phyloP scores from a whole-genome alignment of 2,888 invertebrate genomes.

The Calliopum simillimum region DNA sequence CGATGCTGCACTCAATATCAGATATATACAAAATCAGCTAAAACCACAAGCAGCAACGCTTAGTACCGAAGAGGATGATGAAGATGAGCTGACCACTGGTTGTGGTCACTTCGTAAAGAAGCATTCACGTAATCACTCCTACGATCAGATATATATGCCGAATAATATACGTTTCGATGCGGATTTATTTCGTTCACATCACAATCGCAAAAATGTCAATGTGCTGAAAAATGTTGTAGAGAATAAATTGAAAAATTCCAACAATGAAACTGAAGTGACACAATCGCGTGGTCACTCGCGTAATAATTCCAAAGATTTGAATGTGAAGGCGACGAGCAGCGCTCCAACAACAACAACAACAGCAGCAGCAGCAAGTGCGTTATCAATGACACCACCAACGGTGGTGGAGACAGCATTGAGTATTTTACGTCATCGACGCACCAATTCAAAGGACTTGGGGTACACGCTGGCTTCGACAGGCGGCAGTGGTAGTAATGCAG shows the following conservation, averaged over 20 bases:
- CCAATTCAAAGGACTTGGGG: constrained; percentile 71
- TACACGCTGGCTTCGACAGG: constrained; percentile 37
- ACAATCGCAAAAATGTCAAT: constrained; percentile 61
- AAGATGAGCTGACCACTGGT: constrained; percentile 63
- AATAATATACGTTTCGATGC: constrained; percentile 67
- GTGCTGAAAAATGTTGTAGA: constrained; percentile 64
- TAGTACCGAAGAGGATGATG: constrained; percentile 57
- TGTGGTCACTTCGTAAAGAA: constrained; percentile 65
- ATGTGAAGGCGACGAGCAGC: constrained; percentile 48
- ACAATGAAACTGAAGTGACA: constrained; percentile 60
- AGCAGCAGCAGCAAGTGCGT: too few relatives aligned
- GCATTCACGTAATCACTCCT: constrained; percentile 67
- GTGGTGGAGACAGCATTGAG: constrained; percentile 52
- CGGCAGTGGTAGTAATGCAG: not conserved
- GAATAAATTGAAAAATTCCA: constrained; percentile 63
- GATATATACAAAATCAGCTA: constrained; percentile 66
- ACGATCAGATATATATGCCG: constrained; percentile 67
- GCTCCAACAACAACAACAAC: not conserved
- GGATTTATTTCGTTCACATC: constrained; percentile 62
- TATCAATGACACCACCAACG: constrained; percentile 42
- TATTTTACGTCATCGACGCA: constrained; percentile 72
- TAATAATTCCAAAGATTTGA: constrained; percentile 68
- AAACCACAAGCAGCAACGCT: constrained; percentile 56
- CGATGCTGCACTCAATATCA: constrained; percentile 62
- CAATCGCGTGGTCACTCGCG: constrained; percentile 68